Base-by-base conservation (phyloP, 1,140 invertebrate genomes). In the Globodera rostochiensis region DNA sequence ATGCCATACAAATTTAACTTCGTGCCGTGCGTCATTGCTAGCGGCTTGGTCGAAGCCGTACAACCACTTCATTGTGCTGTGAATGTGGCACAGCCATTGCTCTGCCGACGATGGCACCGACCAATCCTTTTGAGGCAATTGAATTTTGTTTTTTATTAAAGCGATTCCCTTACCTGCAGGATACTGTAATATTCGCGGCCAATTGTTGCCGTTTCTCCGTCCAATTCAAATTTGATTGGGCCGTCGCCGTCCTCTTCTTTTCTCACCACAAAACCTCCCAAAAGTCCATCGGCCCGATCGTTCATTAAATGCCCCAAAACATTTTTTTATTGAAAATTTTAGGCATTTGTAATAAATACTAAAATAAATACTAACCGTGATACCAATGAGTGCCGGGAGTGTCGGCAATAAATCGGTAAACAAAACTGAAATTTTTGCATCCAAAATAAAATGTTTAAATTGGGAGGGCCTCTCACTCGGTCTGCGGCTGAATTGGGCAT, bases 361-460 rank as follows among this genome's bases (percentile, higher is more conserved):
- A 83, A 49, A 36, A 46, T 7, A n/a, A 3, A 50, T 21, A 64
- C 60, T 84, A 83, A 49, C 86, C 86, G 60, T 87, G 87, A 79
- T 87, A 87, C 87, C 87, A 88, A 73, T 87, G 86, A 25, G 88
- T 88, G 9, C 87, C 87, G n/a, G 86, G 84, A 9, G 87, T 89
- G 78, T 88, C 87, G 45, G 87, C 87, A 80, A 90, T 87, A 77
- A 88, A 88, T 6, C 88, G 82, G 75, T 88, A 88, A n/a, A 83
- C 83, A 81, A 57, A 70, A 4, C n/a, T 67, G 57, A n/a, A 50
- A 86, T 78, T 84, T 83, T 73, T 78, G 77, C 19, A 80, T 77
- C 8, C 74, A 46, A 78, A 73, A 80, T 84, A 80, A 76, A 84
- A 86, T 7, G 78, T 49, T 2, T 13, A 1, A 36, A 36, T 36